Base-by-base conservation (phyloP, 2,797 vertebrate species). In the Pipistrellus pipistrellus region DNA sequence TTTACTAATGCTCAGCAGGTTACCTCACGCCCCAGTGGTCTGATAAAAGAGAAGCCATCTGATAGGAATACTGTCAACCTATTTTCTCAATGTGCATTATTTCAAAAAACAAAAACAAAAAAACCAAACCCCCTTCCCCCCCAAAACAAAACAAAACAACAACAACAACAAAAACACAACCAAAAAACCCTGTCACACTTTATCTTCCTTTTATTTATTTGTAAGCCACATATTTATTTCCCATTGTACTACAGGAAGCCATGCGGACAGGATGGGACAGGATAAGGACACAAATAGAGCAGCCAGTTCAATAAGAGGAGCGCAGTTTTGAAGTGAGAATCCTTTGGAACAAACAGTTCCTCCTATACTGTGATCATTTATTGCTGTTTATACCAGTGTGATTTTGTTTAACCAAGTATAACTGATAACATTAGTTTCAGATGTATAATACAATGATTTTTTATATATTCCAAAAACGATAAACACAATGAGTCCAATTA, bases 361-460 rank as follows among this genome's bases (percentile, higher is more conserved):
- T 78, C 32, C 32, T 83, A 17, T 35, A 44, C 27, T 85, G 38
- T 95, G n/a, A 85, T 35, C 32, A 69, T 69, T 94, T 69, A 48
- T 85, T 89, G 73, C 23, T 77, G 14, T 81, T 87, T 62, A 46
- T 71, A 77, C 13, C 55, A 25, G 77, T 64, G 21, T 35, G 3
- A 85, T 66, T 94, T 93, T 80, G 41, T 75, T 84, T 91, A 66
- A 51, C 44, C 59, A 59, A 32, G 48, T 41, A 69, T 48, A 82
- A 69, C 21, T 59, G n/a, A 69, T 69, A 38, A 30, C 55, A n/a
- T 76, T 69, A 83, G 17, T 69, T 57, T 83, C 59, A 48, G 41
- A 27, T 57, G 4, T 69, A n/a, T 71, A 83, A 4, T 30, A 5
- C 68, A 75, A 73, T 82, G 44, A 41, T 66, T 59, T 27, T 87